phyloP scores from a whole-genome alignment of 2,113 vertebrate genomes.

The Chinchilla lanigera region DNA sequence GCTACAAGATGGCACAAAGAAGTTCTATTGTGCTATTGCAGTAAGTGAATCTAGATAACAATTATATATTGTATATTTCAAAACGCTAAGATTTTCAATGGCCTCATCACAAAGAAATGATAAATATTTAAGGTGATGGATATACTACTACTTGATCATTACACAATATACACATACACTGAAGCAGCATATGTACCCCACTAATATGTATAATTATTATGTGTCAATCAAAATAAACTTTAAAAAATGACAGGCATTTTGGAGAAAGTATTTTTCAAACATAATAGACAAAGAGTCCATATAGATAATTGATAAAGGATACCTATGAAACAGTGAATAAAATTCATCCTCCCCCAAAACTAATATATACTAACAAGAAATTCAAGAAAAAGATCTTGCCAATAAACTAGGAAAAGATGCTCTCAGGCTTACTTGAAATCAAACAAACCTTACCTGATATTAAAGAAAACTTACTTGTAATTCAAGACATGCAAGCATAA shows the following conservation, averaged over 20 bases:
- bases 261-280: neutral
- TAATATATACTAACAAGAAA: neutral
- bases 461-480: neutral
- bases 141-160: neutral
- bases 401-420: neutral
- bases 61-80: neutral
- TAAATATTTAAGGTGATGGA: neutral
- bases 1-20: neutral
- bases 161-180: neutral
- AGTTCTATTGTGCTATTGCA: neutral
- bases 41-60: neutral
- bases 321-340: constrained; percentile 14
- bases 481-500: neutral
- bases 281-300: neutral
- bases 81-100: neutral
- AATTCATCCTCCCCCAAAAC: neutral
- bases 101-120: neutral
- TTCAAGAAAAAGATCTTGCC: neutral
- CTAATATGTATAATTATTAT: neutral
- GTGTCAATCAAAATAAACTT: neutral
- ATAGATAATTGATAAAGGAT: neutral
- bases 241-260: neutral
- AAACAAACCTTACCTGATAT: neutral
- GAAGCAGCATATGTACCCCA: neutral
- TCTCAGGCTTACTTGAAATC: neutral